Conservation (phyloP, 2,113 vertebrate genomes). For the Chamaea fasciata region DNA sequence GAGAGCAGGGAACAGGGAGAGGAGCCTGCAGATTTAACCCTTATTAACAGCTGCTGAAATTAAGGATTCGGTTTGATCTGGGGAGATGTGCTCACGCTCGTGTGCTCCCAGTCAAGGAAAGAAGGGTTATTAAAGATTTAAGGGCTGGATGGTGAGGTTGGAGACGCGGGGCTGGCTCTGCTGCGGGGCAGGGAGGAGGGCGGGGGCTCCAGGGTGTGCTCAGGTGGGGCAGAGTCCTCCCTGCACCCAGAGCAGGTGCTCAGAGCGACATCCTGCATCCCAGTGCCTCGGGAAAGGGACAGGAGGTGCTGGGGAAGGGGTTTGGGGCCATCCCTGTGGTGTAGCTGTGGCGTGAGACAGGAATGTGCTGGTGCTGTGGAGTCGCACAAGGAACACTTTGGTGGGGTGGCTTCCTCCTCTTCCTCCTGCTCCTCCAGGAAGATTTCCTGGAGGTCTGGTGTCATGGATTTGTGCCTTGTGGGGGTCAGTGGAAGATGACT, state of each 20-base stretch:
- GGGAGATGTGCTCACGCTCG: neutral
- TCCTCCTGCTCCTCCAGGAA: too few species aligned
- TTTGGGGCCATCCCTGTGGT: neutral
- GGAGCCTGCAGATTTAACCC: slow-evolving; percentile 69
- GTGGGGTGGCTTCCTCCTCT: neutral
- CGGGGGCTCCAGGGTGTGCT: neutral
- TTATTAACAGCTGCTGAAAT: slow-evolving; percentile 71
- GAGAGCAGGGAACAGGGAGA: neutral
- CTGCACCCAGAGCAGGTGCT: neutral
- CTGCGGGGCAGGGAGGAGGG: neutral
- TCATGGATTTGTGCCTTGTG: fast-evolving
- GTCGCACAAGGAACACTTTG: fast-evolving
- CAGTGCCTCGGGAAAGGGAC: neutral
- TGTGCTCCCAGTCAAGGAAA: neutral
- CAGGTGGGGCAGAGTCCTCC: neutral
- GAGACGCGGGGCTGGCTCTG: neutral
- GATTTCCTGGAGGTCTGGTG: fast-evolving
- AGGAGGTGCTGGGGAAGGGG: fast-evolving
- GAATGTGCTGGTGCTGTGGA: fast-evolving
- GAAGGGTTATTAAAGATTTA: slow-evolving; percentile 63
- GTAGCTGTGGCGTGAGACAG: fast-evolving
- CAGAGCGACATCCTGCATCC: neutral
- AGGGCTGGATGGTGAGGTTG: neutral
- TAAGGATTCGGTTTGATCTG: slow-evolving; percentile 71
- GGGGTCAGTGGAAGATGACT: neutral